phyloP scores from a whole-genome alignment of 2,888 invertebrate genomes.

The Pyrrhosoma nymphula region DNA sequence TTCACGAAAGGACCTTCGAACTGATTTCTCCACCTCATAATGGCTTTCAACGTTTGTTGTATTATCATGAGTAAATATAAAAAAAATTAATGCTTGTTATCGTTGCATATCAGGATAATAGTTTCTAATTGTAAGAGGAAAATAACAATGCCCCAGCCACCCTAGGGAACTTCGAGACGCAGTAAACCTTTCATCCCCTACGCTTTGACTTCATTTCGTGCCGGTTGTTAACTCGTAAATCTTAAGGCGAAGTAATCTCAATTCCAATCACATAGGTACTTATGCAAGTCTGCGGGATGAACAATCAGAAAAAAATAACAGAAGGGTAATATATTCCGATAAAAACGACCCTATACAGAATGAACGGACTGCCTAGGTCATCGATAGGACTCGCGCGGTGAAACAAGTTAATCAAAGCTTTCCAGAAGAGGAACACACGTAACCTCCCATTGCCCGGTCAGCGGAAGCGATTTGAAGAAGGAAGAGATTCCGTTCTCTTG shows the following conservation, averaged over 20 bases:
- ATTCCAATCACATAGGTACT: neutral
- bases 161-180: no score
- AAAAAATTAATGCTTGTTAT: no score
- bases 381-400: neutral
- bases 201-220: neutral
- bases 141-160: no score
- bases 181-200: no score
- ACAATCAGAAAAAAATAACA: neutral
- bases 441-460: neutral
- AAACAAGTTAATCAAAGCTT: conserved; percentile 17
- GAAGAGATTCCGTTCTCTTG: neutral
- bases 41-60: no score
- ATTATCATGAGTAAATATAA: no score
- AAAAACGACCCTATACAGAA: neutral
- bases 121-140: no score
- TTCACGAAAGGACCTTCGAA: no score
- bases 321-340: neutral
- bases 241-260: neutral
- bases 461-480: neutral
- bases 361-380: neutral
- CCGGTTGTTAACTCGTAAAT: neutral
- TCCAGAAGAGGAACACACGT: neutral
- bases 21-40: no score
- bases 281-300: neutral
- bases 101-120: no score